These are phyloP conservation scores for Sympetrum striolatum DNA, from an alignment of 2,888 invertebrate species.

Conservation along the genomic window DNA sequence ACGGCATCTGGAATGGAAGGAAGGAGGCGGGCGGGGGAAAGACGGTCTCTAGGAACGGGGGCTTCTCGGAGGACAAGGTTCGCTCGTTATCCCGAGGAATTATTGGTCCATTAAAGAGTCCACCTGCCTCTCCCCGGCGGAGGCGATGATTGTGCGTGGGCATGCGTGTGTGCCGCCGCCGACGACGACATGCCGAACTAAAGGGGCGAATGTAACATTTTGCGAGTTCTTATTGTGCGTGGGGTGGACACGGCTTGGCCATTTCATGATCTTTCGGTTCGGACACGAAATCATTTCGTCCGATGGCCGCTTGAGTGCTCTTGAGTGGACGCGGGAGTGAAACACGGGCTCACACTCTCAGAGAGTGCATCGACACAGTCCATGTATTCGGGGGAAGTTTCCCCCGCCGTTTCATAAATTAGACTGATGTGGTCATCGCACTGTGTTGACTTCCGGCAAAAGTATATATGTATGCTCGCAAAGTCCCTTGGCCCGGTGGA, in stretches of 20 bases:
- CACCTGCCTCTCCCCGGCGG: neutral
- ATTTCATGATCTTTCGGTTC: neutral
- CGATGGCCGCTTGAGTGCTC: neutral
- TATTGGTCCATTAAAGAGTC: slow-evolving; percentile 34
- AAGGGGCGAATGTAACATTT: no score
- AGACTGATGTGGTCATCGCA: neutral
- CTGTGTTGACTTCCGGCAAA: neutral
- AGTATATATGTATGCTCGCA: neutral
- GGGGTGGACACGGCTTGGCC: slow-evolving; percentile 31
- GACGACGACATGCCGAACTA: no score
- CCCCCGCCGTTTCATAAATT: neutral
- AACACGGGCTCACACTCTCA: slow-evolving; percentile 16
- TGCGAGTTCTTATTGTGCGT: neutral
- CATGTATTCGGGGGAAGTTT: neutral
- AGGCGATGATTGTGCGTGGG: neutral
- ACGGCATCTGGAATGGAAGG: neutral
- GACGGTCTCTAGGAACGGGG: slow-evolving; percentile 20
- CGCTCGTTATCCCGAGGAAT: slow-evolving; percentile 26
- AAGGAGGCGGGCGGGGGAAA: neutral
- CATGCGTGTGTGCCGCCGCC: neutral
- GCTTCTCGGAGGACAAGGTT: slow-evolving; percentile 27
- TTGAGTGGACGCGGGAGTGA: neutral
- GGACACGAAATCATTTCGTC: neutral
- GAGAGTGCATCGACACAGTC: neutral
- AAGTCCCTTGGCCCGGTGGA: neutral